phyloP scores from a whole-genome alignment of 1,140 invertebrate species.

The Pygmarrhopalites habei region DNA sequence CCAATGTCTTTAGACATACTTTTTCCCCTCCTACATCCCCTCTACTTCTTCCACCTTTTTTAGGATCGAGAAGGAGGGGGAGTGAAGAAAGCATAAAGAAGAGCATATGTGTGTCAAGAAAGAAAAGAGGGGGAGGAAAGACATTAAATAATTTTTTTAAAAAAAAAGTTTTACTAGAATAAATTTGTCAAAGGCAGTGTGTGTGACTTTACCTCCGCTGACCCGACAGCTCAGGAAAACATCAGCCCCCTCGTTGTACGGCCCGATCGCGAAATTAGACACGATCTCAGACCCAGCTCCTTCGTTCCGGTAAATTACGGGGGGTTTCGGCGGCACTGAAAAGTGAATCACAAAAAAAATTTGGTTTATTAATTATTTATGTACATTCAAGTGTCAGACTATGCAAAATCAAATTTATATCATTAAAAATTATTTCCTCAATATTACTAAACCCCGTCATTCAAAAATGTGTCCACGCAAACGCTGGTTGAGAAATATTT shows the following conservation, averaged over 20 bases:
- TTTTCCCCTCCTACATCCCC: too few species aligned
- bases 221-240: constrained; percentile 45
- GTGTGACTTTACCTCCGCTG: constrained; percentile 45
- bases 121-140: not conserved
- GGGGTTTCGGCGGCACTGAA: constrained; percentile 37
- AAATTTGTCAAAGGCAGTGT: constrained; percentile 10
- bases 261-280: constrained; percentile 43
- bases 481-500: too few species aligned
- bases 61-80: too few species aligned
- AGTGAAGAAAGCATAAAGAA: too few species aligned
- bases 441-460: too few species aligned
- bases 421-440: too few species aligned
- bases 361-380: not conserved
- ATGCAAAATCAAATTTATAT: too few species aligned
- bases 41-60: too few species aligned
- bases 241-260: constrained; percentile 45
- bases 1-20: too few species aligned
- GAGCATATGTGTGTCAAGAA: not conserved
- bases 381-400: not conserved
- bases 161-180: not conserved
- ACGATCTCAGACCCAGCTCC: constrained; percentile 41
- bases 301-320: constrained; percentile 45
- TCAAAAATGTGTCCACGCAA: too few species aligned
- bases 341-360: constrained; percentile 9
- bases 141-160: not conserved